Percentiles rank a stretch among this genome's conserved stretches.
Conservation (phyloP, 1,140 invertebrate genomes). For the Anastrepha ludens region DNA sequence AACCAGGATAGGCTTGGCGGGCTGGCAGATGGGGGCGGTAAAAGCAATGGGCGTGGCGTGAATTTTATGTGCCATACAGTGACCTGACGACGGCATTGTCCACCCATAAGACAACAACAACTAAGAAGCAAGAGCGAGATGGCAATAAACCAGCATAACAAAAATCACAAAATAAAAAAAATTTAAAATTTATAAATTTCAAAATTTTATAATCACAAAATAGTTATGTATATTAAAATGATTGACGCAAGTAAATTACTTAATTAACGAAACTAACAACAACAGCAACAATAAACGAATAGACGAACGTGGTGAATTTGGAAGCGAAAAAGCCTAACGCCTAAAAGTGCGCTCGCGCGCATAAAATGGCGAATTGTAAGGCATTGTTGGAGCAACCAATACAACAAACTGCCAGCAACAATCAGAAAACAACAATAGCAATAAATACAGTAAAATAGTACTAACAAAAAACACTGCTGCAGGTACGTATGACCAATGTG, state of each 20-base stretch:
- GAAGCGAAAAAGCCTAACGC: not conserved
- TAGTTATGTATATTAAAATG: not conserved
- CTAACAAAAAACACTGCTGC: no score
- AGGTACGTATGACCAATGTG: not conserved
- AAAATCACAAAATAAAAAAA: not conserved
- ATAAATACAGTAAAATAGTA: not conserved
- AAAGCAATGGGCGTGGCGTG: not conserved
- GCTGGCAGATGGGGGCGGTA: not conserved
- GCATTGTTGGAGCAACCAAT: no score
- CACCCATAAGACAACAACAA: not conserved
- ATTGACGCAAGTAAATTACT: not conserved
- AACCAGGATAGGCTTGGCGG: not conserved
- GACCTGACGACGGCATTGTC: conserved; percentile 5
- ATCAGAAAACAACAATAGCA: not conserved
- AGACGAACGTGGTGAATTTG: not conserved
- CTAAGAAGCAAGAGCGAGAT: not conserved
- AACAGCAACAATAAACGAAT: not conserved
- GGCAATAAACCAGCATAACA: not conserved
- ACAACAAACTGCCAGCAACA: conserved; percentile 4
- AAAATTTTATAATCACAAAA: not conserved
- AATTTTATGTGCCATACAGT: conserved; percentile 46
- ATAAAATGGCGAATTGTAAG: not conserved
- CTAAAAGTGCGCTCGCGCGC: not conserved
- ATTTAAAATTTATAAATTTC: not conserved
- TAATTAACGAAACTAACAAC: not conserved